Evolutionary conservation across 2,888 invertebrate species (phyloP), one percentile per base, ranked within the genome.

Genomic region (Empis livida): DNA sequence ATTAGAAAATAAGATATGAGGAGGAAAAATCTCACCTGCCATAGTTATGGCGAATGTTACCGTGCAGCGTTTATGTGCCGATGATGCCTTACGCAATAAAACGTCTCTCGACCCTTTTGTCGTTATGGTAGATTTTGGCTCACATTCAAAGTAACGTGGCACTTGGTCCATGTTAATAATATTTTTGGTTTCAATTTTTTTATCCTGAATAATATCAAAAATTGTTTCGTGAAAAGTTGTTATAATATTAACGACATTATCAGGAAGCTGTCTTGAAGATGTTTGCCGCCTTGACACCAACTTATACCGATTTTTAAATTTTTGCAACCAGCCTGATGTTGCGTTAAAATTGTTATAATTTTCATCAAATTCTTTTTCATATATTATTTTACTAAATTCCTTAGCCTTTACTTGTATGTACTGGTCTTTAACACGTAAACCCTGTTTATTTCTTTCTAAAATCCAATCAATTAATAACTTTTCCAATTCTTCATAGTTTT

Each of bases 211-310:
- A 4, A 42, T 9, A 11, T 42, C 13, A n/a, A 42, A 31, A 16
- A 42, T 42, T 31, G 14, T 5, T 16, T 42, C 16, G 16, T 42
- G 15, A 31, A 42, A 42, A 15, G 11, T 42, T 31, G 42, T 31
- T 6, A 31, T 42, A 31, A 42, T 42, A 42, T 42, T 42, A n/a
- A 42, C 42, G 10, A 42, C 30, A 31, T 42, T 42, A 31, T 42
- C 35, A 5, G n/a, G n/a, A 13, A 35, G 35, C 2, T 8, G 2
- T n/a, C 35, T 13, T 35, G 35, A 13, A 5, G 35, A 35, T 1
- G 13, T 8, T 35, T 13, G 35, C 8, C 35, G 35, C 8, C 35
- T 35, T 13, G n/a, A 35, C 3, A 32, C 32, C 32, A 32, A 32
- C 3, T 3, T 5, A 32, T 32, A 32, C 10, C 35, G 35, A 2